A percentile compares a stretch with the other conserved stretches of the same genome.
Conservation (phyloP, 2,797 vertebrate species). For the Taeniopygia guttata region DNA sequence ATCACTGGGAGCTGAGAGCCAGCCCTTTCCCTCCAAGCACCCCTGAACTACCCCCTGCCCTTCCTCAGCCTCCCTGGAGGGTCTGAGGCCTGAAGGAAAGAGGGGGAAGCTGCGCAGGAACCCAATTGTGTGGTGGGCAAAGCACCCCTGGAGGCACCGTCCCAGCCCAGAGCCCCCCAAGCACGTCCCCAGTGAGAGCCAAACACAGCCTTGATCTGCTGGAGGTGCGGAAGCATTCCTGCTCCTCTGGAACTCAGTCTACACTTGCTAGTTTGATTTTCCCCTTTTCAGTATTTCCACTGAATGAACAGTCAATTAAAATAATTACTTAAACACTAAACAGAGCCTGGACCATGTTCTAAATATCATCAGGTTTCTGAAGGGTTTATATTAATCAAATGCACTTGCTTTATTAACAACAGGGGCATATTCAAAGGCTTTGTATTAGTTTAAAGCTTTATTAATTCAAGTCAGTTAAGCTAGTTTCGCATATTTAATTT, state of each 20-base stretch:
- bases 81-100: background rate
- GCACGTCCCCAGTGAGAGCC: accelerated
- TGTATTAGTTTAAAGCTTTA: background rate
- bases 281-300: background rate
- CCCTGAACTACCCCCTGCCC: background rate
- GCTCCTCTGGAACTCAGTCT: background rate
- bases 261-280: background rate
- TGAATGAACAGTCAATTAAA: background rate
- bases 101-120: accelerated
- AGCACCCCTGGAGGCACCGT: background rate
- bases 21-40: background rate
- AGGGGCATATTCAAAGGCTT: background rate
- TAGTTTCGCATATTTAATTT: background rate
- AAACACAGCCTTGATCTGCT: background rate
- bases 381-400: background rate
- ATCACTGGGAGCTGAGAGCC: accelerated
- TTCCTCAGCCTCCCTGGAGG: background rate
- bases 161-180: too few species aligned
- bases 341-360: background rate
- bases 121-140: accelerated
- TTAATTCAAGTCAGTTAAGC: background rate
- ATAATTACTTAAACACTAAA: background rate
- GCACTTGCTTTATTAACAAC: background rate
- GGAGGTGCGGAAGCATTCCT: background rate
- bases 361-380: background rate